Evolutionary conservation across 2,888 invertebrate genomes (phyloP), one percentile per base, ranked within the genome.

Genomic region (Galeopsomyia nigrocyanea): DNA sequence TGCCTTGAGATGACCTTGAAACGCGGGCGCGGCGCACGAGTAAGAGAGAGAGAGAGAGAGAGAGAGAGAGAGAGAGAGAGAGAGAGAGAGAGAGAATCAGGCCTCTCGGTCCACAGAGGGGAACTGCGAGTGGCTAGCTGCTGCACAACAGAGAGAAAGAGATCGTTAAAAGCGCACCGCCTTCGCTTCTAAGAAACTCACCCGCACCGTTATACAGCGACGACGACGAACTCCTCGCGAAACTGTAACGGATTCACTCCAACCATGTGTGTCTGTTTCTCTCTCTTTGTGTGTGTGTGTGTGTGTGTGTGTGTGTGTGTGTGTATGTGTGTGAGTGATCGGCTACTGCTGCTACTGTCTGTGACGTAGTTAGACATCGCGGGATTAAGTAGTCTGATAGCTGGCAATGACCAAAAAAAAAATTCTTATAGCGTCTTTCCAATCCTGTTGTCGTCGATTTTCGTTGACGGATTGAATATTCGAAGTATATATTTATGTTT

Each of bases 171-270:
- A 39, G 60, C 60, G 22, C 46, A 50, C 55, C 69, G 75, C 75
- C 73, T 75, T 76, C 70, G 39, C 39, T 76, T 77, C 73, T 70
- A 70, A 71, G 77, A 76, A 77, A 76, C 76, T 69, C 65, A 55
- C 67, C 63, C 21, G 39, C 68, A 76, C 77, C 77, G 77, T 77
- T 77, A 77, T 71, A 64, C n/a, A n/a, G n/a, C n/a, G n/a, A n/a
- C n/a, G n/a, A 62, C 53, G 72, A 55, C 56, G 60, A 63, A 65
- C 65, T 68, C 74, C 68, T 72, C 74, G 74, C 74, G 56, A 71
- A 75, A 75, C 71, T 70, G 62, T 75, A 75, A 75, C 75, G 74
- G 70, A 68, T 65, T 66, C 46, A 62, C 22, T 58, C 39, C 39
- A 10, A 31, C 49, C 53, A 53, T 47, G 62, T 62, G 50, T 55